Percentiles rank a stretch among this genome's conserved stretches.
Evolutionary conservation across 64 coral and sea anemone genomes (phyloP).

Genomic region (Montipora sp.): DNA sequence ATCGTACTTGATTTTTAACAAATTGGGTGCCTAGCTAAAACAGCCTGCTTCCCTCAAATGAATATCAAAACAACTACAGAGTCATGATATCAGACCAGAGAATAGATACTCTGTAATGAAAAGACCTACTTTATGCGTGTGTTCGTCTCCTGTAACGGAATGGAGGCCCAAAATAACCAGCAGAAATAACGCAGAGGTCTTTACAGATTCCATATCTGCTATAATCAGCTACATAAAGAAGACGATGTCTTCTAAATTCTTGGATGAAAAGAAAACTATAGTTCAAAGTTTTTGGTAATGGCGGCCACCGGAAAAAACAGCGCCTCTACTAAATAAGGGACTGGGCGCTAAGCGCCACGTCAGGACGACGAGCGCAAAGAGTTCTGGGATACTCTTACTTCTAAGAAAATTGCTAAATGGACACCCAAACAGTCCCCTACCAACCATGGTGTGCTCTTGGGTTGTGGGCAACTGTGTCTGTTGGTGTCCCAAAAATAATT

Average conservation of each 20-base stretch:
- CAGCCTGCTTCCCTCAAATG: background rate
- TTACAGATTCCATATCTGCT: slow-evolving; percentile 63
- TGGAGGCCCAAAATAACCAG: slow-evolving; percentile 76
- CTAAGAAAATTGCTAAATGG: too few relatives aligned
- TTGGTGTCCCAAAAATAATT: too few relatives aligned
- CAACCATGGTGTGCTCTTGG: too few relatives aligned
- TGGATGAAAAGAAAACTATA: slow-evolving; percentile 38
- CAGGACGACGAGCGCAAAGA: slow-evolving; percentile 43
- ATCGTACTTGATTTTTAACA: background rate
- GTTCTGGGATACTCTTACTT: slow-evolving; percentile 32
- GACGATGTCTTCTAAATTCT: slow-evolving; percentile 56
- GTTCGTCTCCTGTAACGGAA: slow-evolving; percentile 83
- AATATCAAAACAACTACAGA: background rate
- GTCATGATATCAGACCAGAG: slow-evolving; percentile 9
- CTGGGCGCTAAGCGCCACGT: slow-evolving; percentile 90
- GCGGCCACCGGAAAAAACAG: slow-evolving; percentile 77
- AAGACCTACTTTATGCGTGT: slow-evolving; percentile 95
- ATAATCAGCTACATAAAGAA: slow-evolving; percentile 30
- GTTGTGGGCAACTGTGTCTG: too few relatives aligned
- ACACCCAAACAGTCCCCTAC: too few relatives aligned
- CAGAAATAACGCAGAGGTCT: slow-evolving; percentile 59
- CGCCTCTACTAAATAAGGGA: slow-evolving; percentile 61
- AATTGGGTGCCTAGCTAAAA: background rate
- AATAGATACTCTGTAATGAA: background rate
- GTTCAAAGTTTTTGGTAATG: slow-evolving; percentile 66